These are phyloP conservation scores for Chauna torquata DNA, from an alignment of 2,113 vertebrate genomes.

Conservation along the genomic window DNA sequence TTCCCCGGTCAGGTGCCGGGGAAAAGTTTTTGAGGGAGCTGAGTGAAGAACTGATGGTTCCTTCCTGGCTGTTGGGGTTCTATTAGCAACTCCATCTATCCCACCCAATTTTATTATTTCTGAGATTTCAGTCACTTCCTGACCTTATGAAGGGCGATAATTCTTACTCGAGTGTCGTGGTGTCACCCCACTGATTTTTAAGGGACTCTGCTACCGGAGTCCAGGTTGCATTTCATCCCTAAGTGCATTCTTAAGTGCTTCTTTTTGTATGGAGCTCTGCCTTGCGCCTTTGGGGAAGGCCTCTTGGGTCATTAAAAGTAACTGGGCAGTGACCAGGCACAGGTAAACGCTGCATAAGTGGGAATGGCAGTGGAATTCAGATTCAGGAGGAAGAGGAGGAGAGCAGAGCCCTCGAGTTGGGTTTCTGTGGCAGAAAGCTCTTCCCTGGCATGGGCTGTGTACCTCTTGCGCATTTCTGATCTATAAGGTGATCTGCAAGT, in stretches of 20 bases:
- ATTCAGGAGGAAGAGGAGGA: not conserved
- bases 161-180: not conserved
- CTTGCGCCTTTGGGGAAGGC: not conserved
- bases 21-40: not conserved
- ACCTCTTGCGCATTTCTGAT: not conserved
- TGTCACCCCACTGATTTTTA: not conserved
- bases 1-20: not conserved
- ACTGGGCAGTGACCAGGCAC: not conserved
- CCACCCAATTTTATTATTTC: not conserved
- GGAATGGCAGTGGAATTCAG: not conserved
- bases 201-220: rapidly evolving
- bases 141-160: not conserved
- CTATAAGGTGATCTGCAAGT: not conserved
- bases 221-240: not conserved
- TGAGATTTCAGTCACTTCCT: not conserved
- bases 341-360: not conserved
- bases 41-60: not conserved
- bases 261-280: not conserved
- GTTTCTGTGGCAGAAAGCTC: not conserved
- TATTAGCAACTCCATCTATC: not conserved
- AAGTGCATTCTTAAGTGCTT: not conserved
- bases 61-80: not conserved
- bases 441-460: not conserved
- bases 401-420: not conserved
- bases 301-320: not conserved